phyloP scores from a whole-genome alignment of 1,140 invertebrate genomes.

The Chironomus tepperi region DNA sequence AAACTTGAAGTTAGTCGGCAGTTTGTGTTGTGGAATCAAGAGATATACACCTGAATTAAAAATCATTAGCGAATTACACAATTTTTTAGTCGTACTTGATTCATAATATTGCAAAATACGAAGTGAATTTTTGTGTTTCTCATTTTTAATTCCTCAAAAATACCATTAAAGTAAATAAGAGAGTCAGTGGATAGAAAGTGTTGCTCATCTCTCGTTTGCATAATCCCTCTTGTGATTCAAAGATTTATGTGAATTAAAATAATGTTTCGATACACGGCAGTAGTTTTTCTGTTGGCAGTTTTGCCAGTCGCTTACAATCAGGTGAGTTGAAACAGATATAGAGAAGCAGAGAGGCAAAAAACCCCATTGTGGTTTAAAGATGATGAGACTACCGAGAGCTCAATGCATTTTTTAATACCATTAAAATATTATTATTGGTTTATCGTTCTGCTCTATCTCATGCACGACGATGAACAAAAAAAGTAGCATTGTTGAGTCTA shows the following conservation, averaged over 20 bases:
- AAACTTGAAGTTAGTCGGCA: background rate
- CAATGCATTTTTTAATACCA: background rate
- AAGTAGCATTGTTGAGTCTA: no score
- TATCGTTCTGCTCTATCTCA: background rate
- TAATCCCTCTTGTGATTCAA: background rate
- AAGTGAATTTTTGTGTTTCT: background rate
- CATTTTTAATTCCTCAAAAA: no score
- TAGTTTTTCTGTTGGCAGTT: background rate
- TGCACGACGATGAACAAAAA: background rate
- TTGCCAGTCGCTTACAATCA: constrained; percentile 1
- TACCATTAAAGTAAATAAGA: no score
- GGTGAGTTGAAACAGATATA: background rate
- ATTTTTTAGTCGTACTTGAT: background rate
- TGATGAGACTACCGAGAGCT: background rate
- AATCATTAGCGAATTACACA: background rate
- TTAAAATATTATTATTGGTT: background rate
- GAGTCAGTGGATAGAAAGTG: no score
- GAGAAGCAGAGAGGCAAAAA: background rate
- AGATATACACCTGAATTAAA: background rate
- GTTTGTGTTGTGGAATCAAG: background rate
- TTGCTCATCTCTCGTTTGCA: background rate
- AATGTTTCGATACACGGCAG: background rate
- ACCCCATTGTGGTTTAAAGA: background rate
- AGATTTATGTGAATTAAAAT: background rate
- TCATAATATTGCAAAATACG: no score